phyloP scores from a whole-genome alignment of 2,888 invertebrate genomes.

The Eupeodes latifasciatus region DNA sequence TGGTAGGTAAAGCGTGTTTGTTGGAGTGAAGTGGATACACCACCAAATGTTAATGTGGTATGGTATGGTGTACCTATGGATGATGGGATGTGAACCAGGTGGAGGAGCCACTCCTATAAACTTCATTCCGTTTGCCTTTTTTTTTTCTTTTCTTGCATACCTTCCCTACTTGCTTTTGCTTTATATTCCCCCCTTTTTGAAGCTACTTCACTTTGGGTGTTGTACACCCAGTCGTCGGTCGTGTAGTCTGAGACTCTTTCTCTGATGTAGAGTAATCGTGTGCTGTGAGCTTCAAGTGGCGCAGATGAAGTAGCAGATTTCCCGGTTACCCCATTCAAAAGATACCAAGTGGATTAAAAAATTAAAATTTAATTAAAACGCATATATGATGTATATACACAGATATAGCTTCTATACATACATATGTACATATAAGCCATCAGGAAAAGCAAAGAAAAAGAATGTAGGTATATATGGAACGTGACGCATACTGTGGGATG shows the following conservation, averaged over 20 bases:
- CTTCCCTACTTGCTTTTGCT: background rate
- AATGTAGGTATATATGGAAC: background rate
- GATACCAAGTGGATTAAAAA: slow-evolving; percentile 69
- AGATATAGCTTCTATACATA: slow-evolving; percentile 1
- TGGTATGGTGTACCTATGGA: background rate
- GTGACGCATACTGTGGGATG: background rate
- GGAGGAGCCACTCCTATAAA: slow-evolving; percentile 36
- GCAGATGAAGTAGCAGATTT: slow-evolving; percentile 67
- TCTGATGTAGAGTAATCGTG: slow-evolving; percentile 37
- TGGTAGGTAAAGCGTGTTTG: slow-evolving; percentile 14
- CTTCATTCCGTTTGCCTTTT: slow-evolving; percentile 39
- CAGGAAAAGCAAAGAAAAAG: slow-evolving; percentile 39
- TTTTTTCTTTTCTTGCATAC: background rate
- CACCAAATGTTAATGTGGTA: slow-evolving; percentile 36
- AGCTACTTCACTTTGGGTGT: slow-evolving; percentile 48
- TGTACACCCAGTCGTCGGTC: too few species aligned
- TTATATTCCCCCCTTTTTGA: slow-evolving; percentile 19
- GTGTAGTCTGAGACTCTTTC: background rate
- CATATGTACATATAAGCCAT: background rate
- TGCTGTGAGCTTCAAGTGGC: slow-evolving; percentile 60
- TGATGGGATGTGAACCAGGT: slow-evolving; percentile 33
- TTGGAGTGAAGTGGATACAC: background rate
- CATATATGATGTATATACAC: slow-evolving; percentile 47
- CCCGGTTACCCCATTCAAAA: slow-evolving; percentile 68
- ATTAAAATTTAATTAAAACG: slow-evolving; percentile 67